phyloP scores from a whole-genome alignment of 2,888 invertebrate species.

The Thymelicus lineola region DNA sequence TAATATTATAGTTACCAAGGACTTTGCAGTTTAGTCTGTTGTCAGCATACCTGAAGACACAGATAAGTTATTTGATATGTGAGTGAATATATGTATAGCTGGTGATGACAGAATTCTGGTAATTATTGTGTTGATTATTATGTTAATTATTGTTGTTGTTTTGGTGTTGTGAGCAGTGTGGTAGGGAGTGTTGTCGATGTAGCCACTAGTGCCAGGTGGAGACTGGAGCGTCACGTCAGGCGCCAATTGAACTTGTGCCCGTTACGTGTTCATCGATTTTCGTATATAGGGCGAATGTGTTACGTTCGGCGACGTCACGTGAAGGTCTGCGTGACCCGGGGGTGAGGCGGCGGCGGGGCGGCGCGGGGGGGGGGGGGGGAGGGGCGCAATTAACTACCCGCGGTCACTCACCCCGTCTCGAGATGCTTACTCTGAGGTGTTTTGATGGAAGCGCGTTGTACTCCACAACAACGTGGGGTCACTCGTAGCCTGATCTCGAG shows the following conservation, averaged over 20 bases:
- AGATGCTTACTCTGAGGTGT: slow-evolving; percentile 28
- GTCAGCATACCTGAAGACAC: no score
- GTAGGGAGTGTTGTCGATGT: slow-evolving; percentile 1
- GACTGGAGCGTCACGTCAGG: slow-evolving; percentile 32
- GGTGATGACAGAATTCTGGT: not conserved
- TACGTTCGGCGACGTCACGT: slow-evolving; percentile 59
- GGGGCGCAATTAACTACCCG: slow-evolving; percentile 73
- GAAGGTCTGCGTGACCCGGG: slow-evolving; percentile 72
- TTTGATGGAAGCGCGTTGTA: slow-evolving; percentile 14
- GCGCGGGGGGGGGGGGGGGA: slow-evolving; percentile 46
- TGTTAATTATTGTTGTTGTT: not conserved
- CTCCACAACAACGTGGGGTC: no score
- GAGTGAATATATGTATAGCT: not conserved
- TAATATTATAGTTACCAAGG: no score
- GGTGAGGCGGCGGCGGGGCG: slow-evolving; percentile 40
- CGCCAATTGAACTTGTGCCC: slow-evolving; percentile 68
- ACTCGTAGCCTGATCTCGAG: no score
- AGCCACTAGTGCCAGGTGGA: not conserved
- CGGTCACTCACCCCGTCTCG: slow-evolving; percentile 69
- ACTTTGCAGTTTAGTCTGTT: no score
- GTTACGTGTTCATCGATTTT: slow-evolving; percentile 70
- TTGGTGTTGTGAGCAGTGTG: not conserved
- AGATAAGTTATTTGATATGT: no score
- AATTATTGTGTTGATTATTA: no score
- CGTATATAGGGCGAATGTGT: slow-evolving; percentile 71